Evolutionary conservation across 2,797 vertebrate species (phyloP), one percentile per base, ranked within the genome.

Genomic region (Hydrocynus forskahlii): DNA sequence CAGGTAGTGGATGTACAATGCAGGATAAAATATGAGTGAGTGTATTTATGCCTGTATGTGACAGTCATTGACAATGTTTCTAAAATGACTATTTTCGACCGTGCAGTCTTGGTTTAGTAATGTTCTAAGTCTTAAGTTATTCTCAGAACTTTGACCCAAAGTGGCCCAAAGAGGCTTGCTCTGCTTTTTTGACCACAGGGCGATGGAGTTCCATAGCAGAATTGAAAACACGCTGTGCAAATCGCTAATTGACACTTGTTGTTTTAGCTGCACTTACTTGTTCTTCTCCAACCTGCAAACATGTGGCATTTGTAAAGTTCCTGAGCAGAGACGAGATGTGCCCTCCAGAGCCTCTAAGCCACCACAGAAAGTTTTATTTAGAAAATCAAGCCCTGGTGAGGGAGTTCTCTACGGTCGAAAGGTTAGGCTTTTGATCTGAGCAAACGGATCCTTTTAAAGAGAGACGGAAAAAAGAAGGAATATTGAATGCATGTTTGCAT

Each of bases 401-500:
- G 66, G 81, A 92, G 92, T 92, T 91, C 81, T 91, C 59, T 63
- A 35, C 66, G 88, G 91, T 93, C 90, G 84, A 89, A 92, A 91
- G 92, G 92, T 94, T 91, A 92, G 85, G 85, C 91, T 91, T 92
- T 91, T 93, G 90, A 95, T 93, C 88, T 80, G 0, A 81, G 83
- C 85, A 88, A 88, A 90, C 88, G 91, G 88, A 90, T 87, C 87
- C 87, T 93, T 92, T 48, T 92, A 88, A 91, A 80, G 83, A 76
- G 86, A 85, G 81, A 92, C 75, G 86, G 68, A 88, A 87, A 79
- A 81, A 60, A 74, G 25, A 25, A 69, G 77, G 91, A 84, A 87
- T 88, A 93, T 90, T 87, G 85, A 92, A 91, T 91, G 88, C 86
- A 86, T 92, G 93, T 93, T 94, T 94, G 89, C 87, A 40, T 91